Percentiles rank a stretch among this genome's conserved stretches.
Conservation (phyloP, 1,140 invertebrate genomes). For the Hyles vespertilio region DNA sequence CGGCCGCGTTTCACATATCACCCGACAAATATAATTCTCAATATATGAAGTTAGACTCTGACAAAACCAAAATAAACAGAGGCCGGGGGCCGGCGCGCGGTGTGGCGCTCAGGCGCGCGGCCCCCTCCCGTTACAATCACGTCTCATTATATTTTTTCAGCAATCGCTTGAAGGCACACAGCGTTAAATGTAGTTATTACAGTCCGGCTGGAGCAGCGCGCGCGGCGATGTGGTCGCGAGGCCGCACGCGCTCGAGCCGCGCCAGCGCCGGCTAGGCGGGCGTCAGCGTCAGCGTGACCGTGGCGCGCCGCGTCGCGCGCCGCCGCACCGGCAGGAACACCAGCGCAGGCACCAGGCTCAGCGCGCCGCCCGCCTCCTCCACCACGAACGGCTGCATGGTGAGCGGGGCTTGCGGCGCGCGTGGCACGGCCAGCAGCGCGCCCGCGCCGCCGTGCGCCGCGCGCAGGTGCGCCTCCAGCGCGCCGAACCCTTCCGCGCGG, state of each 20-base stretch:
- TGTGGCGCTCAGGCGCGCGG: slow-evolving; percentile 51
- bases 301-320: slow-evolving; percentile 86
- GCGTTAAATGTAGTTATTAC: slow-evolving; percentile 71
- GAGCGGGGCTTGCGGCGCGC: slow-evolving; percentile 77
- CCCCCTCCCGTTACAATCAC: slow-evolving; percentile 61
- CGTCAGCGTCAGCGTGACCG: slow-evolving; percentile 93
- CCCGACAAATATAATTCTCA: slow-evolving; percentile 72
- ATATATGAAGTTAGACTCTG: slow-evolving; percentile 74
- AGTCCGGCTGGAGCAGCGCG: slow-evolving; percentile 52
- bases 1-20: slow-evolving; percentile 75
- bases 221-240: slow-evolving; percentile 43
- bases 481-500: slow-evolving; percentile 78
- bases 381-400: slow-evolving; percentile 92
- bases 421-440: slow-evolving; percentile 80
- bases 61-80: slow-evolving; percentile 41
- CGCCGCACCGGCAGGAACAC: slow-evolving; percentile 94
- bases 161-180: slow-evolving; percentile 75
- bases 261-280: slow-evolving; percentile 81
- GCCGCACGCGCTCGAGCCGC: slow-evolving; percentile 35
- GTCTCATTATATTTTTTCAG: slow-evolving; percentile 60
- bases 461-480: slow-evolving; percentile 81
- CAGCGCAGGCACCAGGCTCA: slow-evolving; percentile 88
- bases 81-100: slow-evolving; percentile 55
- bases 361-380: slow-evolving; percentile 78
- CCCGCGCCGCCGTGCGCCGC: slow-evolving; percentile 79